phyloP scores from a whole-genome alignment of 2,113 vertebrate genomes.

The Urocynchramus pylzowi region DNA sequence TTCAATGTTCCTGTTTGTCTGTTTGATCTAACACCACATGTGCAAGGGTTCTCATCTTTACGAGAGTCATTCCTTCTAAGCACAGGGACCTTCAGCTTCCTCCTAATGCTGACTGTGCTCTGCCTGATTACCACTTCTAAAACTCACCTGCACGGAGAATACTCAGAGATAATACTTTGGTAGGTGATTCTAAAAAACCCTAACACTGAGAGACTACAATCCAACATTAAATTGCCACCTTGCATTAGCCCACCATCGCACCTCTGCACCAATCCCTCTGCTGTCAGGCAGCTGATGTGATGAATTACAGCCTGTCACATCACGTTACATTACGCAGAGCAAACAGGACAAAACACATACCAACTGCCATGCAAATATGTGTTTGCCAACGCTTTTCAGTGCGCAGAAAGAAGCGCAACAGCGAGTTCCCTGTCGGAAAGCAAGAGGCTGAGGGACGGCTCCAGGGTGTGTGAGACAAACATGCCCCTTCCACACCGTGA shows the following conservation, averaged over 20 bases:
- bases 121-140: neutral
- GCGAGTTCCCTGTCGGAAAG: neutral
- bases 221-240: neutral
- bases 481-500: neutral
- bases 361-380: constrained; percentile 64
- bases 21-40: neutral
- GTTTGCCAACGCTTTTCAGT: constrained; percentile 42
- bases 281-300: constrained; percentile 39
- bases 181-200: neutral
- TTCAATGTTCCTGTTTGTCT: neutral
- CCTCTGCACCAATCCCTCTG: constrained; percentile 23
- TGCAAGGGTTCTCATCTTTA: neutral
- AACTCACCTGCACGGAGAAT: neutral
- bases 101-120: too few relatives aligned
- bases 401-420: neutral
- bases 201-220: neutral
- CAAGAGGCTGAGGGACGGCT: neutral
- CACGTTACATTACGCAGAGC: constrained; percentile 51
- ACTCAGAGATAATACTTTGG: neutral
- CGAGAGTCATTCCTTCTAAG: neutral
- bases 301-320: constrained; percentile 69
- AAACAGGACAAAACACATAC: constrained; percentile 73
- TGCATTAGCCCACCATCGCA: neutral
- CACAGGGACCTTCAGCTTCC: neutral
- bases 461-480: neutral